Conservation (phyloP, 2,888 invertebrate species). For the Archips xylosteana region DNA sequence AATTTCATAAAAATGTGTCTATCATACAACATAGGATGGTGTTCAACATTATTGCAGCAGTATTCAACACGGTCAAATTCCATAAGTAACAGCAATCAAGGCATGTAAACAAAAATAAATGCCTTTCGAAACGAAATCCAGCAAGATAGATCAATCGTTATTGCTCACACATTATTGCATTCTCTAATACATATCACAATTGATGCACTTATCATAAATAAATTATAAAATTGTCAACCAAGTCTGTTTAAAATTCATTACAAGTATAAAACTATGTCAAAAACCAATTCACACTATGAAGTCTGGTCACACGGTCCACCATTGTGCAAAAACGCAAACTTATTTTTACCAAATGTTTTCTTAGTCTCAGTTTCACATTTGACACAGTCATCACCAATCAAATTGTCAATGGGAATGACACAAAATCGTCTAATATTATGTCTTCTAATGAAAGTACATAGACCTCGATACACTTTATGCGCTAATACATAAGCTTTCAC, state of each 20-base stretch:
- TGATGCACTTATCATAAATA: conserved; percentile 83
- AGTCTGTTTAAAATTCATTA: conserved; percentile 75
- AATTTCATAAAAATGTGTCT: conserved; percentile 76
- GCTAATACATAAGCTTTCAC: conserved; percentile 70
- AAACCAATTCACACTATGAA: conserved; percentile 79
- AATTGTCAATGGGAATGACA: conserved; percentile 74
- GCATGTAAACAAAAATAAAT: conserved; percentile 65
- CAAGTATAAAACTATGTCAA: conserved; percentile 79
- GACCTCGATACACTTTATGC: conserved; percentile 70
- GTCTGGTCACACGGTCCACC: conserved; percentile 83
- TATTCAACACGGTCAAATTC: conserved; percentile 52
- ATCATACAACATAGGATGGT: conserved; percentile 72
- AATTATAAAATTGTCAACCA: conserved; percentile 83
- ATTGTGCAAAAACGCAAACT: conserved; percentile 78
- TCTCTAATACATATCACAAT: conserved; percentile 80
- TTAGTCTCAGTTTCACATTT: conserved; percentile 70
- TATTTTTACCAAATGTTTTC: conserved; percentile 69
- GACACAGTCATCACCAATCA: conserved; percentile 79
- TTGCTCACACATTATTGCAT: conserved; percentile 68
- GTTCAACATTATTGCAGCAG: conserved; percentile 66
- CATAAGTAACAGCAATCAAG: conserved; percentile 51
- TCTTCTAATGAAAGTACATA: conserved; percentile 81
- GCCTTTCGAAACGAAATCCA: conserved; percentile 62
- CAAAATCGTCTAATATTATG: conserved; percentile 67
- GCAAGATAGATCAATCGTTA: conserved; percentile 66